Evolutionary conservation across 2,113 vertebrate species (phyloP), one percentile per base, ranked within the genome.

Genomic region (Piprites chloris): DNA sequence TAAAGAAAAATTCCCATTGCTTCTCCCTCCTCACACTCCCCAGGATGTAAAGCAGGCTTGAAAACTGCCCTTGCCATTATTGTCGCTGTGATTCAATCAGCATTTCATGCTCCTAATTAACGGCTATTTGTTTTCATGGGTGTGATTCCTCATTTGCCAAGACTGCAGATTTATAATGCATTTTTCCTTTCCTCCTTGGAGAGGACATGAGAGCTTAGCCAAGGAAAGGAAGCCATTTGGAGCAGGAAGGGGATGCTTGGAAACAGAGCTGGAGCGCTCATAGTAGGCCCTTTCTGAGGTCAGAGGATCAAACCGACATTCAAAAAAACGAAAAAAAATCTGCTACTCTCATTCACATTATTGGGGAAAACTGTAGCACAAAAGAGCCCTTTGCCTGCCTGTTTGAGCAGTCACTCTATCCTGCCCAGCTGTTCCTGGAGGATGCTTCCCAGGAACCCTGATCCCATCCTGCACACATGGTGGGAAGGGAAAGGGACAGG

Each of bases 231-330:
- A 96, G 53, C 94, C 85, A 96, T 96, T 94, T 98, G 95, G 96
- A 97, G 95, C 94, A 56, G 81, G 97, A 97, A 98, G 23, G 95
- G 97, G 96, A 98, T 96, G 93, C 67, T 86, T 95, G 73, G 69
- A 79, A 94, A 69, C 27, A 33, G 86, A 94, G 74, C 52, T 68
- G 35, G 74, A 92, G 72, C 63, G 78, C 78, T 95, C 63, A 42
- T 90, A 90, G 47, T 82, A 30, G 75, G 42, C 14, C 30, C 11
- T 89, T 91, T 88, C 14, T 3, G 61, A 72, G 56, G 71, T 84
- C 76, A 85, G 35, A 79, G 12, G 17, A 86, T 37, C 33, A 88
- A 73, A 88, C 2, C 23, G 41, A 65, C 44, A 63, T 41, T 41
- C 8, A 63, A 27, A 69, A 53, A 24, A 37, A 55, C 6, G 3